Evolutionary conservation across 1,140 invertebrate genomes (phyloP).

Genomic region (Matsumurasca onukii): DNA sequence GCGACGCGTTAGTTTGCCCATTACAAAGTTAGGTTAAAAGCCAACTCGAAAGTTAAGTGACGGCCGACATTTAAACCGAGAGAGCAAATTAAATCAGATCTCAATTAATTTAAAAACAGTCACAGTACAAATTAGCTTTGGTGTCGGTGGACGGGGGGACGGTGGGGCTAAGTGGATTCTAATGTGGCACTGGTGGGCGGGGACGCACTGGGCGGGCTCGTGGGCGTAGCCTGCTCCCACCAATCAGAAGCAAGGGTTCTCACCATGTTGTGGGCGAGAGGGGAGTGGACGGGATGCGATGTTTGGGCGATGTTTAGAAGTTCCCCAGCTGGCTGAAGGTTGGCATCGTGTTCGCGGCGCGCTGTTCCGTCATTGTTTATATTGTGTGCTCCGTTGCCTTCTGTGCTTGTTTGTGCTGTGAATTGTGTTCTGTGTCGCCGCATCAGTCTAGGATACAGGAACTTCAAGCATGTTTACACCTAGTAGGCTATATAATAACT

Average conservation of each 20-base stretch:
- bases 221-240: background rate
- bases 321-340: background rate
- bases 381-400: no score
- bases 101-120: conserved; percentile 27
- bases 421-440: no score
- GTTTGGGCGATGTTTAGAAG: background rate
- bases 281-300: background rate
- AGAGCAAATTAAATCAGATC: conserved; percentile 25
- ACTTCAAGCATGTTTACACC: no score
- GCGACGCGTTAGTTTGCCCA: no score
- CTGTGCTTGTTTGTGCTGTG: no score
- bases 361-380: no score
- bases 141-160: background rate
- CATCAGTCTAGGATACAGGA: no score
- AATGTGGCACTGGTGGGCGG: background rate
- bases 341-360: no score
- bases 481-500: no score
- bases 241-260: background rate
- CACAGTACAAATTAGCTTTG: conserved; percentile 21
- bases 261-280: background rate
- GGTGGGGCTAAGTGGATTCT: background rate
- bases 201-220: background rate
- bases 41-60: conserved; percentile 13
- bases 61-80: conserved; percentile 19
- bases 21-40: conserved; percentile 21